These are phyloP conservation scores for Thamnophis sirtalis DNA, from an alignment of 2,113 vertebrate species.

Conservation along the genomic window DNA sequence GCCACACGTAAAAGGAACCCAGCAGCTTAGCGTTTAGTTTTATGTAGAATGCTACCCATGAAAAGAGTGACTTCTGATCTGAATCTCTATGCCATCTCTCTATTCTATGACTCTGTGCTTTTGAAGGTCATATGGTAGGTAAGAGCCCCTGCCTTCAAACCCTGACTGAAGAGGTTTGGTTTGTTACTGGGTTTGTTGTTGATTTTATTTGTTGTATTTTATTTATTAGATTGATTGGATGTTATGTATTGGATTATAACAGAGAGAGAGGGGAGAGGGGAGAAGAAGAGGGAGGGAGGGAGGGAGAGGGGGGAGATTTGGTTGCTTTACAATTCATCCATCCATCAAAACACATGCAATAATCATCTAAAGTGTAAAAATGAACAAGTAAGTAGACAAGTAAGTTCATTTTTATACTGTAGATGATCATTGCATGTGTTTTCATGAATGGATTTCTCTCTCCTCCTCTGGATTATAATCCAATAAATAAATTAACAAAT, in stretches of 20 bases:
- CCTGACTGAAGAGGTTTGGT: neutral
- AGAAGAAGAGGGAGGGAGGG: neutral
- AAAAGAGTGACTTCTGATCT: neutral
- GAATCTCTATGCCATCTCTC: neutral
- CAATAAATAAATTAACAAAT: neutral
- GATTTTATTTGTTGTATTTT: neutral
- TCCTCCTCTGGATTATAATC: neutral
- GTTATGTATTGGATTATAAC: neutral
- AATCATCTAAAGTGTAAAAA: neutral
- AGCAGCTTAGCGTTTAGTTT: neutral
- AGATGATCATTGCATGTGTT: neutral
- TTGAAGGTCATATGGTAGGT: neutral
- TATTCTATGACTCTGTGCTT: rapidly evolving
- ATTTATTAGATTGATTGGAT: neutral
- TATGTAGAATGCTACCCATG: neutral
- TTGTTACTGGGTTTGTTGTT: neutral
- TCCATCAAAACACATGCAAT: neutral
- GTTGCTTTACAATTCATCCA: neutral
- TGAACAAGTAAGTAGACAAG: neutral
- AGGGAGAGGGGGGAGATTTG: neutral
- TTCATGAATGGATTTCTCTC: neutral
- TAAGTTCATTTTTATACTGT: neutral
- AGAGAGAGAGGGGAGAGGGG: neutral
- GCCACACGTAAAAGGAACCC: neutral
- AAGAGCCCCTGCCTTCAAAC: neutral